Evolutionary conservation across 2,888 invertebrate genomes (phyloP).

Genomic region (Spicauda simplicius): DNA sequence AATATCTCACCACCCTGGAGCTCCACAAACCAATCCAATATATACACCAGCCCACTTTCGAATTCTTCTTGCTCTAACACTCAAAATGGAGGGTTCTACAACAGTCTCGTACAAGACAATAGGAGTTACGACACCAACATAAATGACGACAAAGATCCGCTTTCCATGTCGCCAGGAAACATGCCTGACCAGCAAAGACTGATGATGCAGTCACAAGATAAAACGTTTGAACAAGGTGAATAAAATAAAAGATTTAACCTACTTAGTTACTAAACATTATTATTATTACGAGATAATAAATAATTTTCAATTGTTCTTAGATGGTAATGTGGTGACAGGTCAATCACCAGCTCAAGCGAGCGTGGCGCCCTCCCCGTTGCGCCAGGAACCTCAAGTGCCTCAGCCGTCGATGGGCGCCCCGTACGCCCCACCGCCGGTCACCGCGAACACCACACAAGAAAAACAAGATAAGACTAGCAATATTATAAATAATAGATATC

Average conservation of each 20-base stretch:
- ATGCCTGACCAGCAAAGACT: constrained; percentile 67
- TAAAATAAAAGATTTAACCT: background rate
- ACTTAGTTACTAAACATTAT: background rate
- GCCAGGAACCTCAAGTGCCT: constrained; percentile 81
- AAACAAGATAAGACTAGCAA: constrained; percentile 68
- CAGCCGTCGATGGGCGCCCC: constrained; percentile 79
- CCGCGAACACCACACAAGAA: constrained; percentile 55
- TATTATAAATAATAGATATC: constrained; percentile 68
- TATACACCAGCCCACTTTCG: constrained; percentile 68
- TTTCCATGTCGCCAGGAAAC: constrained; percentile 75
- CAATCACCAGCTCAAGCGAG: constrained; percentile 87
- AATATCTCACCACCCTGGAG: constrained; percentile 78
- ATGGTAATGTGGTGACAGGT: constrained; percentile 78
- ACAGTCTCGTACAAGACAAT: constrained; percentile 71
- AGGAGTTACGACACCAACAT: constrained; percentile 71
- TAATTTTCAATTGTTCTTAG: constrained; percentile 48
- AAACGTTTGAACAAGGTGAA: constrained; percentile 74
- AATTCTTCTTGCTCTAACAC: constrained; percentile 69
- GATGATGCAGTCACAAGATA: constrained; percentile 68
- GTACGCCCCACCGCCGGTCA: constrained; percentile 58
- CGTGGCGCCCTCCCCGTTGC: constrained; percentile 84
- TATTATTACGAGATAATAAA: background rate
- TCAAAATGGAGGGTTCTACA: constrained; percentile 80
- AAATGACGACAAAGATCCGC: constrained; percentile 76
- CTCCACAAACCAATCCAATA: constrained; percentile 71